Base-by-base conservation (phyloP, 2,113 vertebrate species). In the Calidris pygmaea region DNA sequence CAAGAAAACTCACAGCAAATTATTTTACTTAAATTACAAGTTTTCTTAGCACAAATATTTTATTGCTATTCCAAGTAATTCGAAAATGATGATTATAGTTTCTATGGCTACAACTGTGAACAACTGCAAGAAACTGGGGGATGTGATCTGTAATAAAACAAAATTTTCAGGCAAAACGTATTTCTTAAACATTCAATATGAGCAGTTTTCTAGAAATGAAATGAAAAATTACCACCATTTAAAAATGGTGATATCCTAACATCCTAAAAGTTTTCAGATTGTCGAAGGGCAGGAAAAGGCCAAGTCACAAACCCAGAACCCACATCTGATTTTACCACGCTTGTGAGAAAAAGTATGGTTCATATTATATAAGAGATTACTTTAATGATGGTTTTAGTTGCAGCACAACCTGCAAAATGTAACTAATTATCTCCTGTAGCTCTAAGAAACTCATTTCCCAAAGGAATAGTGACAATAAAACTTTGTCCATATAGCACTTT, bases 341-440 rank as follows among this genome's bases (percentile, higher is more conserved):
- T 72, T 72, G 4, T 47, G 29, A 76, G 41, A 65, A 78, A 8
- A 86, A 34, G 2, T 52, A 50, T 30, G 65, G 27, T 52, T 93
- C 29, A 7, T 87, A 48, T 60, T 74, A 43, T 29, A 20, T 63
- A 56, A n/a, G 19, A 39, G 10, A 78, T 65, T 37, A 47, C 10
- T 73, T 85, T 87, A 75, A 90, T 62, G 19, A 27, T 58, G 34
- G 41, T 50, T 76, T 87, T 68, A 75, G 48, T 73, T 85, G 68
- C 66, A 82, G 60, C 50, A 50, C 10, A 87, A 41, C 53, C 77
- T 93, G 45, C 80, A 91, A 81, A 92, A 87, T 89, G 77, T 73
- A 30, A 77, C 77, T 93, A 82, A 96, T 97, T 95, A 92, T 89
- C 70, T 92, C 48, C 58, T 32, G 60, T 70, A 89, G 24, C 83